Evolutionary conservation across 2,113 vertebrate species (phyloP), one percentile per base, ranked within the genome.

Genomic region (Pelusios castaneus): DNA sequence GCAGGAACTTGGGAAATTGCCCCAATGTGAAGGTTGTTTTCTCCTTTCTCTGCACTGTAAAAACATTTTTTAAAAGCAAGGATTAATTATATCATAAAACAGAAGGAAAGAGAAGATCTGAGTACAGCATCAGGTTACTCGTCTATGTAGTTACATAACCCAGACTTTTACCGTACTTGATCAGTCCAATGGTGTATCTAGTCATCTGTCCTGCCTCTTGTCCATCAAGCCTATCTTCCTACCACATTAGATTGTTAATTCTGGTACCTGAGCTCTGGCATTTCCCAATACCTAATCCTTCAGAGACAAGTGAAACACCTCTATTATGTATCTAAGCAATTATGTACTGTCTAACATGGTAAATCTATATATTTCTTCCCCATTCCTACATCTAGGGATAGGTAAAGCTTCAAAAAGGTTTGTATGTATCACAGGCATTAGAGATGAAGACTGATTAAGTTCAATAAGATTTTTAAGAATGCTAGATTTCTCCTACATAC

Each of bases 241-340:
- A 21, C 29, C 45, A 19, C 55, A 82, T 96, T 78, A 94, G 92
- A 88, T 70, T 92, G 52, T 79, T 88, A 87, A 3, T 63, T 91
- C 1, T n/a, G 14, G 5, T 76, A 45, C 45, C 41, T 25, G 24
- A 76, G 24, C 24, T 76, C 73, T 13, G 45, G 41, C 41, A 76
- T 89, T 94, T 91, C 82, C 70, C 54, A 24, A 43, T 80, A 89
- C 55, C 80, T 81, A 91, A 76, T 85, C 78, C 87, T 47, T 90
- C 85, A 80, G 63, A 25, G 87, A 80, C 58, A 94, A 92, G 89
- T 90, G 67, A 94, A 80, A 81, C 60, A 90, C 27, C 7, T 56
- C n/a, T 58, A 81, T 85, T 85, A 95, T 94, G 90, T 38, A 78
- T 77, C 88, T 91, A 1, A 0, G 87, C 94, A 94, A 91, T 96